Evolutionary conservation across 2,888 invertebrate species (phyloP).

Genomic region (Lampropteryx suffumata): DNA sequence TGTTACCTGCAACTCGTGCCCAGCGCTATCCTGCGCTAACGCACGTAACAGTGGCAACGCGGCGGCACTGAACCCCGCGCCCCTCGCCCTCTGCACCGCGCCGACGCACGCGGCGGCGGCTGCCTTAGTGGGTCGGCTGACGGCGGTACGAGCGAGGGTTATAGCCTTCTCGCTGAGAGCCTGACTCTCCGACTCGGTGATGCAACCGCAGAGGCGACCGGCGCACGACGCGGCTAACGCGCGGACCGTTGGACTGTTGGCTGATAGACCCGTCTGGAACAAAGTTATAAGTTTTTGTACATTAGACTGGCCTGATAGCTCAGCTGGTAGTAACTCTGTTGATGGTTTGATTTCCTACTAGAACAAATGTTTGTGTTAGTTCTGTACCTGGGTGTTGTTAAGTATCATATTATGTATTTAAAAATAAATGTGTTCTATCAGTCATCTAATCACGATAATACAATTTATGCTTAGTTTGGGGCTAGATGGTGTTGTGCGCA

Average conservation of each 20-base stretch:
- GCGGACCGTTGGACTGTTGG: conserved; percentile 90
- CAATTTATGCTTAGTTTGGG: too few species aligned
- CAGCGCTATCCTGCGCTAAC: conserved; percentile 95
- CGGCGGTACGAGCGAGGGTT: conserved; percentile 55
- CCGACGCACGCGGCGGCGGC: conserved; percentile 91
- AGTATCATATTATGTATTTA: too few species aligned
- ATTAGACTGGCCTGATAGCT: too few species aligned
- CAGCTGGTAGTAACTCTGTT: too few species aligned
- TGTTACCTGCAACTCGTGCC: conserved; percentile 95
- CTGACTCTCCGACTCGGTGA: conserved; percentile 62
- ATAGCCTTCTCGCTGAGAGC: conserved; percentile 64
- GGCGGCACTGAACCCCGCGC: conserved; percentile 97
- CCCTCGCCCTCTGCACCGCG: conserved; percentile 96
- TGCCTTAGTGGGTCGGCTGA: conserved; percentile 51
- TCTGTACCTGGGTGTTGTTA: too few species aligned
- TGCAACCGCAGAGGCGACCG: conserved; percentile 87
- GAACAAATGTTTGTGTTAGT: too few species aligned
- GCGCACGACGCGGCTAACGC: conserved; percentile 98
- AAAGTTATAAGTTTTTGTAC: neutral
- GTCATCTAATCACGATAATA: too few species aligned
- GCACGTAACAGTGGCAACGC: conserved; percentile 97
- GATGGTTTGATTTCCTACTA: too few species aligned
- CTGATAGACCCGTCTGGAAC: conserved; percentile 86
- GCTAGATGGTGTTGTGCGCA: too few species aligned
- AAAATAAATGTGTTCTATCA: too few species aligned